Conservation (phyloP, 2,113 vertebrate species). For the Elaphurus davidianus region DNA sequence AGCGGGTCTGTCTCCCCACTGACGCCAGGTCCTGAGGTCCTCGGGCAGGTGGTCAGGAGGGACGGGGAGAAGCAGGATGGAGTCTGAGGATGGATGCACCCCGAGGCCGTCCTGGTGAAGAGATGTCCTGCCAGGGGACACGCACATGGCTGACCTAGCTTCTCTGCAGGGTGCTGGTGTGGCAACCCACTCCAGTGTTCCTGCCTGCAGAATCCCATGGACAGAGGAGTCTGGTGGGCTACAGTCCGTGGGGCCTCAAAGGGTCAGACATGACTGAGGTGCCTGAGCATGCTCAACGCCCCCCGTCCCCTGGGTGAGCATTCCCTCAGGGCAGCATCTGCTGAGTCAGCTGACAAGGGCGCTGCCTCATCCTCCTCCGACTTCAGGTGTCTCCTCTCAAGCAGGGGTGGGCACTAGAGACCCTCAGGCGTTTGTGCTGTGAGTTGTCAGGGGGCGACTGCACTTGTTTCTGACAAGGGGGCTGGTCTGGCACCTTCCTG, state of each 20-base stretch:
- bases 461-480: background rate
- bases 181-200: too few relatives aligned
- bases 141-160: background rate
- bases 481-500: background rate
- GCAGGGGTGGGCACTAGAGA: background rate
- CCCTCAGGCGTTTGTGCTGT: accelerated
- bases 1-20: background rate
- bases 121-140: background rate
- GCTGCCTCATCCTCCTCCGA: accelerated
- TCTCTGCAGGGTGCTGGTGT: too few relatives aligned
- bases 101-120: background rate
- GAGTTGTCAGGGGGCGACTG: background rate
- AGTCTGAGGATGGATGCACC: background rate
- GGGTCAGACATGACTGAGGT: too few relatives aligned
- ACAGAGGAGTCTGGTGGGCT: too few relatives aligned
- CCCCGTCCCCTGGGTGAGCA: background rate
- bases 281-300: accelerated
- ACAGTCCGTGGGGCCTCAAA: too few relatives aligned
- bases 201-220: too few relatives aligned
- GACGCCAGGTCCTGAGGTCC: background rate
- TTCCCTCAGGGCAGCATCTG: too few relatives aligned
- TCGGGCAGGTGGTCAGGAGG: background rate
- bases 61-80: background rate
- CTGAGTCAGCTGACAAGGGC: background rate
- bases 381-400: background rate